Evolutionary conservation across 2,113 vertebrate genomes (phyloP).

Genomic region (Onychostruthus taczanowskii): DNA sequence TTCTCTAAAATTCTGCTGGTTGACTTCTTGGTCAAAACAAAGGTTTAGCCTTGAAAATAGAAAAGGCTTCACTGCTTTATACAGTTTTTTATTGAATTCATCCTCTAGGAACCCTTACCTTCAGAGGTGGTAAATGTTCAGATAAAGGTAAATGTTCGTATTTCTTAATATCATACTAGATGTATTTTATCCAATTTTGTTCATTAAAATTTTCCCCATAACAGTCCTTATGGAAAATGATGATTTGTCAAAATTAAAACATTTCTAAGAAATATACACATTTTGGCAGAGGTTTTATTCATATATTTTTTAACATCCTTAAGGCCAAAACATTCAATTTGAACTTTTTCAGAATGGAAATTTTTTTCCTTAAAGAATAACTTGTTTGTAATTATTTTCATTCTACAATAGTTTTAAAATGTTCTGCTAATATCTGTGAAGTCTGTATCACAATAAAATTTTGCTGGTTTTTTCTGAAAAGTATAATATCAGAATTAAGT

Average conservation of each 20-base stretch:
- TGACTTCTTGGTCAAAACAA: neutral
- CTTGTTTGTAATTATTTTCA: neutral
- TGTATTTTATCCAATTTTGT: neutral
- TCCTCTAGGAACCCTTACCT: neutral
- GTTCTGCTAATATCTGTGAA: neutral
- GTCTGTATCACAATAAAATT: neutral
- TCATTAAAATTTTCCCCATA: neutral
- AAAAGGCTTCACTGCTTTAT: neutral
- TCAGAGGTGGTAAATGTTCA: neutral
- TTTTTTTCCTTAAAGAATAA: neutral
- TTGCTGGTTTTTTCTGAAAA: neutral
- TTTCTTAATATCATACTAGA: neutral
- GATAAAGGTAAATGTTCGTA: neutral
- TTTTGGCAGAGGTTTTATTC: neutral
- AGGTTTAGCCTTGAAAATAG: neutral
- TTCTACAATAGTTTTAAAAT: neutral
- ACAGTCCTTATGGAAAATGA: neutral
- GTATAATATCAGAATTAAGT: neutral
- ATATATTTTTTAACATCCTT: neutral
- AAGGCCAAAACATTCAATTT: neutral
- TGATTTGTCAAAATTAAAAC: neutral
- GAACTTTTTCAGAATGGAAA: neutral
- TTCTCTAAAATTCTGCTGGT: neutral
- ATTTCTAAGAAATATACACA: neutral
- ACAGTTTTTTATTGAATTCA: neutral